Conservation (phyloP, 2,888 invertebrate species). For the Callyntrura sp. region DNA sequence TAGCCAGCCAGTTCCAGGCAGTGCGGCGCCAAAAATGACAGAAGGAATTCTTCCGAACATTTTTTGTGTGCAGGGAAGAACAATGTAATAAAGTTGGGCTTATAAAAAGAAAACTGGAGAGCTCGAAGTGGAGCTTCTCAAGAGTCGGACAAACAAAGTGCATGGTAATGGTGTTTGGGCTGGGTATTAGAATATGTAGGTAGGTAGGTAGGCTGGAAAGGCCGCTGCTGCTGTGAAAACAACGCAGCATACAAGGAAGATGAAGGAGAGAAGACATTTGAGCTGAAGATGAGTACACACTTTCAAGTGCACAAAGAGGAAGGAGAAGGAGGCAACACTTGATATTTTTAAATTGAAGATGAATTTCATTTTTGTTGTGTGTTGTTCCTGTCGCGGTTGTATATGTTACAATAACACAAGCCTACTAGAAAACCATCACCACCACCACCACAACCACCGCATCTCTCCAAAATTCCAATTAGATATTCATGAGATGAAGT, state of each 20-base stretch:
- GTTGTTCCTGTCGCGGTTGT: neutral
- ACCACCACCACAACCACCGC: constrained; percentile 16
- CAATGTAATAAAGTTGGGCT: constrained; percentile 39
- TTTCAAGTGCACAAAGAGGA: neutral
- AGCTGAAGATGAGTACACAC: constrained; percentile 7
- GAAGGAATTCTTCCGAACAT: constrained; percentile 68
- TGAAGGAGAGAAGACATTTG: constrained; percentile 6
- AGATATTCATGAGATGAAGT: constrained; percentile 79
- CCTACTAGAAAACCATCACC: neutral
- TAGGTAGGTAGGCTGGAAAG: neutral
- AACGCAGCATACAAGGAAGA: no score
- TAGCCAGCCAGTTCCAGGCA: constrained; percentile 75
- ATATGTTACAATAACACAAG: neutral
- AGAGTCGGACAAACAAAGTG: constrained; percentile 68
- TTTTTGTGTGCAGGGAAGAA: constrained; percentile 47
- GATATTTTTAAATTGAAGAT: constrained; percentile 50
- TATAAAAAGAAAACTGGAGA: constrained; percentile 36
- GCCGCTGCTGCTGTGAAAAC: no score
- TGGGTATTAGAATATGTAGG: neutral
- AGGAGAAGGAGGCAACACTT: constrained; percentile 26
- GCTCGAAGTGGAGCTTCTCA: constrained; percentile 2
- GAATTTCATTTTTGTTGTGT: constrained; percentile 47
- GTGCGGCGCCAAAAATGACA: constrained; percentile 67
- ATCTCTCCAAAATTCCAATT: constrained; percentile 78
- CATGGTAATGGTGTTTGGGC: constrained; percentile 30